Evolutionary conservation across 2,113 vertebrate genomes (phyloP), one percentile per base, ranked within the genome.

Genomic region (Xiphias gladius): DNA sequence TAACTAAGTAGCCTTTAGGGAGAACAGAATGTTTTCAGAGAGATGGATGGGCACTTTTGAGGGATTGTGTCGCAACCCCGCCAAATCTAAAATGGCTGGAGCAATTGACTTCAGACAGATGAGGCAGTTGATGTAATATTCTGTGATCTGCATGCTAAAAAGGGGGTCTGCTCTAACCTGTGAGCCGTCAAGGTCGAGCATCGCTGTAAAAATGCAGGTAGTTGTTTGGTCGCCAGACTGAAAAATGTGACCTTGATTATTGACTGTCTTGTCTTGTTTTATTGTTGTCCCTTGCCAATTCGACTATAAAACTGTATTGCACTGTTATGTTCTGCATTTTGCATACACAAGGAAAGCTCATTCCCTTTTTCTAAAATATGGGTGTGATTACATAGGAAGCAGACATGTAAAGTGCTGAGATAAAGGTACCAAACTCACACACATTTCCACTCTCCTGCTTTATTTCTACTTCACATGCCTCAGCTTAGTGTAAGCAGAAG

Each of bases 221-320:
- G 90, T 90, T 92, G 93, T 94, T 93, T 93, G 89, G 86, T 91
- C 62, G 91, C 84, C 86, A 93, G 94, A 92, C 93, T 92, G 91
- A 94, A 92, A 92, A 94, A 93, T 90, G 90, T 93, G 92, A 93
- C 94, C 94, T 94, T 94, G 92, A 92, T 92, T 93, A 92, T 93
- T 91, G 93, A 94, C 92, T 91, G 91, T 90, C 90, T 63, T 89
- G 89, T 92, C 89, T 90, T 90, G 86, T 94, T 94, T 94, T 91
- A 93, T 93, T 92, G 88, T 84, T 71, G 70, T 74, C 80, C 76
- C 85, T 76, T 28, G 55, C 77, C 84, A 73, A 78, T 84, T 80
- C 75, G 63, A 63, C 85, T 73, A 77, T 90, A 88, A 93, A 91
- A 79, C 75, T 70, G 74, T 65, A 66, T 71, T 63, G 73, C 61